These are phyloP conservation scores for Stenodera caucasica DNA, from an alignment of 2,888 invertebrate genomes.

Conservation along the genomic window DNA sequence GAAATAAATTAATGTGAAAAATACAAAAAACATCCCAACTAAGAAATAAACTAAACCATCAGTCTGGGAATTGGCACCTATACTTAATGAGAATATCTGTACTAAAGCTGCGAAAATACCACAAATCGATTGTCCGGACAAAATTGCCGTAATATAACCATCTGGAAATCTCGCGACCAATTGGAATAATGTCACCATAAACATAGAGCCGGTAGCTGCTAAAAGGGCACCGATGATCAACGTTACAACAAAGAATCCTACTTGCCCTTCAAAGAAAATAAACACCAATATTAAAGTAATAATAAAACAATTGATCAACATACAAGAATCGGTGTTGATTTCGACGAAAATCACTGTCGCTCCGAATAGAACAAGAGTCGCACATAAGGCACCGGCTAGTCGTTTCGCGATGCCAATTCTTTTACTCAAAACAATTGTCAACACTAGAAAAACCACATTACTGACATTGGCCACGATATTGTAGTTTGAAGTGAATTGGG, in stretches of 20 bases:
- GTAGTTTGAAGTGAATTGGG: constrained; percentile 18
- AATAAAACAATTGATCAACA: constrained; percentile 3
- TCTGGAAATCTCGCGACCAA: constrained; percentile 26
- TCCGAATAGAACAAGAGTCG: constrained; percentile 16
- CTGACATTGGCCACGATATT: constrained; percentile 21
- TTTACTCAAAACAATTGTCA: constrained; percentile 18
- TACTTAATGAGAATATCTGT: constrained; percentile 25
- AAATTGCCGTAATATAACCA: constrained; percentile 19
- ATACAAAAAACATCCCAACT: constrained; percentile 20
- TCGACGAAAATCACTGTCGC: constrained; percentile 24
- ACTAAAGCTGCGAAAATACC: constrained; percentile 29
- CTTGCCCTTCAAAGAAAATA: constrained; percentile 25
- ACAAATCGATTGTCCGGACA: constrained; percentile 31
- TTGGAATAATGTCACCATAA: constrained; percentile 27
- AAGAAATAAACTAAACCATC: constrained; percentile 30
- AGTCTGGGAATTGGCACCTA: constrained; percentile 15
- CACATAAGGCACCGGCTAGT: constrained; percentile 17
- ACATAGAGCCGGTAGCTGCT: constrained; percentile 18
- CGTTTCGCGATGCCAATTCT: constrained; percentile 17
- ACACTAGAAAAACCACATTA: constrained; percentile 14
- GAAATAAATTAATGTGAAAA: constrained; percentile 14
- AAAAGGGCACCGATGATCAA: constrained; percentile 18
- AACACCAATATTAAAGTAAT: neutral
- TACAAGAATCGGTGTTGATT: constrained; percentile 31
- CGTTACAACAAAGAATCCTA: constrained; percentile 21